These are phyloP conservation scores for Vesta saturnalis DNA, from an alignment of 2,888 invertebrate genomes.

Conservation along the genomic window DNA sequence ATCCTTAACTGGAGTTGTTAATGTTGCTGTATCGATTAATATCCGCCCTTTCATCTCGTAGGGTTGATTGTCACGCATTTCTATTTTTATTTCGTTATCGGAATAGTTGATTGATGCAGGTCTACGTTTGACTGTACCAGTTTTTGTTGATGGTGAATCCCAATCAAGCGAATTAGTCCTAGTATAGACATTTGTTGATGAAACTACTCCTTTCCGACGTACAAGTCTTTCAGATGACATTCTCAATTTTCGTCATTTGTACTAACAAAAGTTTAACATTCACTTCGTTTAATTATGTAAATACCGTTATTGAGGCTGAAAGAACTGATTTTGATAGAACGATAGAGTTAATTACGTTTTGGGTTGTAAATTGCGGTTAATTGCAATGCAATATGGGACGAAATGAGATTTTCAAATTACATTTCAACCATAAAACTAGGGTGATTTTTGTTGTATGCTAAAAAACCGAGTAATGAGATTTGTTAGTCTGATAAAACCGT, in stretches of 20 bases:
- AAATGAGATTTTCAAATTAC: slow-evolving; percentile 28
- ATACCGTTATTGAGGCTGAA: neutral
- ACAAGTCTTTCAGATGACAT: slow-evolving; percentile 47
- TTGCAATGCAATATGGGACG: slow-evolving; percentile 6
- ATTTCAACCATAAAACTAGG: neutral
- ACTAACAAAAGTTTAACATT: neutral
- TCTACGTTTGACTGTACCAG: slow-evolving; percentile 77
- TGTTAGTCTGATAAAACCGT: too few species aligned
- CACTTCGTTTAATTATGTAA: neutral
- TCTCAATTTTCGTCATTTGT: slow-evolving; percentile 32
- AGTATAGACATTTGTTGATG: slow-evolving; percentile 38
- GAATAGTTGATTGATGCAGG: slow-evolving; percentile 63
- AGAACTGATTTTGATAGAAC: slow-evolving; percentile 9
- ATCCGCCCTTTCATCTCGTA: slow-evolving; percentile 5
- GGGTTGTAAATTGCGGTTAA: slow-evolving; percentile 18
- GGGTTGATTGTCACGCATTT: slow-evolving; percentile 4
- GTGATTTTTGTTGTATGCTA: too few species aligned
- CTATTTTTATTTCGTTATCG: slow-evolving; percentile 24
- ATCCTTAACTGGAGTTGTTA: slow-evolving; percentile 18
- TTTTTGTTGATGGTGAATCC: slow-evolving; percentile 77
- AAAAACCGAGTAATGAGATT: too few species aligned
- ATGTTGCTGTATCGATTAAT: slow-evolving; percentile 19
- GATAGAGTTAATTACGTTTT: slow-evolving; percentile 8
- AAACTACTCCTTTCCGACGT: slow-evolving; percentile 49
- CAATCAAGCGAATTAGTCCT: slow-evolving; percentile 68